Base-by-base conservation (phyloP, 2,888 invertebrate genomes). In the Yponomeuta sedellus region DNA sequence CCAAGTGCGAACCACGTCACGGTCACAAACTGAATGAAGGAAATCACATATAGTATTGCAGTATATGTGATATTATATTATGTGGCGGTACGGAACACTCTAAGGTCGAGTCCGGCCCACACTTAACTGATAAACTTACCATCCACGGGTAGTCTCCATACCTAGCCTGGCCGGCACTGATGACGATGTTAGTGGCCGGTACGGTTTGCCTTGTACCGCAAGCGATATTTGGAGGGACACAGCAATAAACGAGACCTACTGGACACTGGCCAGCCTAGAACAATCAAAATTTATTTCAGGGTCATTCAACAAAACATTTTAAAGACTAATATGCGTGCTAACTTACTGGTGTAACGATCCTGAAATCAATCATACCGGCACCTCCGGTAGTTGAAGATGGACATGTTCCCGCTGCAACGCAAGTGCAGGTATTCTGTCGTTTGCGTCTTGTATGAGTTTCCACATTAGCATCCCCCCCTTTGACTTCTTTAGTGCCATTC, bases 71-170 rank as follows among this genome's bases (percentile, higher is more conserved):
- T 25, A 25, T 4, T 25, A 25, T 25, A 25, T 25, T 25, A 25
- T 25, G 25, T 25, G 25, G 25, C 5, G 25, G 25, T 5, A 25
- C 5, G 25, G 25, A 25, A 25, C 2, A 2, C 25, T 25, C 25
- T 4, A 25, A 4, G 25, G 3, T 2, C 25, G 25, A 2, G 25
- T 5, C 5, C 25, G 25, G 5, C 25, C 0, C 25, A 5, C 25
- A 25, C 25, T 25, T 25, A 5, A 5, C 25, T 25, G 25, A 5
- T 25, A 28, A 16, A 28, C 65, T 80, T 66, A 94, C 94, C 87
- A 94, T 94, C 96, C 96, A 96, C 2, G 96, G 96, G 81, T 93
- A 95, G 72, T 94, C 94, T 16, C 95, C 95, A 73, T 92, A 94
- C 69, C 85, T 88, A 11, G 95, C 93, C 79, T 93, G 92, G 1